These are phyloP conservation scores for Tauraco erythrolophus DNA, from an alignment of 2,113 vertebrate species.

Conservation along the genomic window DNA sequence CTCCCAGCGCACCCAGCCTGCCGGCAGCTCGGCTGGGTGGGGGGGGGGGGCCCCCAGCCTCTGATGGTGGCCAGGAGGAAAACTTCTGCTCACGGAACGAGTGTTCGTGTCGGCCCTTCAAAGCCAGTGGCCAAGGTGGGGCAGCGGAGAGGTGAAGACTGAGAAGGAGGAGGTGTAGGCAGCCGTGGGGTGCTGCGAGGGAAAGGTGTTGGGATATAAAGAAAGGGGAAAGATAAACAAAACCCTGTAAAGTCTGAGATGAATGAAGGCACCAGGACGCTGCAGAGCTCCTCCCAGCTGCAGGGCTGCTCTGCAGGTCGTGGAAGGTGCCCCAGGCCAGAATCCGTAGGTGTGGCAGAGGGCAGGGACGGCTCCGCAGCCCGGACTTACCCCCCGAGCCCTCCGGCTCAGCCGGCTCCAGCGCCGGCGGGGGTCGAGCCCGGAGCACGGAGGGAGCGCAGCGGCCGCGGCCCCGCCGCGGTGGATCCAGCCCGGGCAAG, in stretches of 20 bases:
- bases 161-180: not conserved
- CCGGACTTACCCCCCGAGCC: not conserved
- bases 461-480: fast-evolving
- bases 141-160: not conserved
- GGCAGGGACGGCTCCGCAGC: not conserved
- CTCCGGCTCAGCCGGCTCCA: not conserved
- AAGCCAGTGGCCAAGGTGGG: not conserved
- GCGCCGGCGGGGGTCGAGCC: fast-evolving
- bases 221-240: slow-evolving; percentile 39
- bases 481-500: not conserved
- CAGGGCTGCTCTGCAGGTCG: slow-evolving; percentile 34
- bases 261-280: slow-evolving; percentile 14
- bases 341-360: slow-evolving; percentile 11
- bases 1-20: not conserved
- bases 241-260: not conserved
- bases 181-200: slow-evolving; percentile 21
- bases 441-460: fast-evolving
- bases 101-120: not conserved
- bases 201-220: not conserved
- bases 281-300: slow-evolving; percentile 27
- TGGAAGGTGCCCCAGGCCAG: not conserved
- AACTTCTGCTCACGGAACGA: not conserved
- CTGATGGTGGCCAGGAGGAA: slow-evolving; percentile 24
- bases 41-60: too few relatives aligned
- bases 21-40: too few relatives aligned